Conservation (phyloP, 2,797 vertebrate species). For the Phoebastria nigripes region DNA sequence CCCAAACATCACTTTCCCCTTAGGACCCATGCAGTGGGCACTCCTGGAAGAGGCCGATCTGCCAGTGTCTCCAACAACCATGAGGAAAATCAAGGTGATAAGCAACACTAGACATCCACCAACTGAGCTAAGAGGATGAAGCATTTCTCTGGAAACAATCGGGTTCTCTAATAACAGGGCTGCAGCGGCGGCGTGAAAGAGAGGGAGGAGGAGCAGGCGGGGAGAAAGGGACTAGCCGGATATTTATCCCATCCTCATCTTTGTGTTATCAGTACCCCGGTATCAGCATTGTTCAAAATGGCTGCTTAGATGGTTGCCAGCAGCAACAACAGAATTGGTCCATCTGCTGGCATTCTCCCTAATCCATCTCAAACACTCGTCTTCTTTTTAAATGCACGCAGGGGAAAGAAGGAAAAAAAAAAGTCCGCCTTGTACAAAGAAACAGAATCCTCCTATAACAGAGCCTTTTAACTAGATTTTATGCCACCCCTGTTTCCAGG, state of each 20-base stretch:
- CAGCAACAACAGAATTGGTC: constrained; percentile 66
- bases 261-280: constrained; percentile 55
- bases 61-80: background rate
- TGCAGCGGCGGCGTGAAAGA: background rate
- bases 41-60: background rate
- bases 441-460: constrained; percentile 60
- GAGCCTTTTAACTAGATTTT: constrained; percentile 67
- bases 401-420: background rate
- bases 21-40: background rate
- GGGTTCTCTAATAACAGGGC: constrained; percentile 50
- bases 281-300: constrained; percentile 68
- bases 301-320: constrained; percentile 65
- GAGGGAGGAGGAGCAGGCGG: constrained; percentile 57
- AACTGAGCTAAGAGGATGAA: background rate
- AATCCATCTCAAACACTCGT: constrained; percentile 70
- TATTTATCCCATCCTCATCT: constrained; percentile 67
- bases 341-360: constrained; percentile 72
- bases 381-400: constrained; percentile 64
- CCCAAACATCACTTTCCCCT: background rate
- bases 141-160: constrained; percentile 54
- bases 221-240: constrained; percentile 60
- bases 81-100: background rate
- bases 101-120: background rate
- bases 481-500: constrained; percentile 58
- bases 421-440: constrained; percentile 51